Evolutionary conservation across 2,888 invertebrate genomes (phyloP).

Genomic region (Sphaerophoria taeniata): DNA sequence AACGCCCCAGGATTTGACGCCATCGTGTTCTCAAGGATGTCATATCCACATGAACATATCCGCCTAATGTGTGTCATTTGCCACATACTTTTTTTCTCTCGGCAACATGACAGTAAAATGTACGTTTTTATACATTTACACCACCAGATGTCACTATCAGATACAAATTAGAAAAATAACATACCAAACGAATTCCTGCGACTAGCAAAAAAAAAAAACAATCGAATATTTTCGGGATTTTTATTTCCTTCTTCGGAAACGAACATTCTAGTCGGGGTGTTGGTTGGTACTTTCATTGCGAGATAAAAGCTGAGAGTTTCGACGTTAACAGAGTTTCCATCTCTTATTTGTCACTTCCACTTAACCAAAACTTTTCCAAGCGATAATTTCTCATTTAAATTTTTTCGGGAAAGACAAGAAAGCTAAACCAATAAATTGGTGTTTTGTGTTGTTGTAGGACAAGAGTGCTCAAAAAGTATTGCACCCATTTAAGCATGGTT

Average conservation of each 20-base stretch:
- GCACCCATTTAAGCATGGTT: slow-evolving; percentile 43
- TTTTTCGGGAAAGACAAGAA: slow-evolving; percentile 51
- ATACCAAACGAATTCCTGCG: slow-evolving; percentile 12
- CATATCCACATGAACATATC: slow-evolving; percentile 10
- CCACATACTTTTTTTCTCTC: slow-evolving; percentile 3
- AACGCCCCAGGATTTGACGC: background rate
- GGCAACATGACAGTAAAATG: slow-evolving; percentile 14
- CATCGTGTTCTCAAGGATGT: slow-evolving; percentile 21
- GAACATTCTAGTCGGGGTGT: background rate
- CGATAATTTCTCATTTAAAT: slow-evolving; percentile 70
- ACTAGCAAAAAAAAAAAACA: background rate
- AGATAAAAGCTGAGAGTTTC: slow-evolving; percentile 6
- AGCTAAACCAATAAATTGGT: background rate
- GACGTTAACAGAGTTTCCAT: slow-evolving; percentile 18
- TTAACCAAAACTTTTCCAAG: slow-evolving; percentile 51
- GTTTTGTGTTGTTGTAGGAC: background rate
- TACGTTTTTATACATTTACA: slow-evolving; percentile 12
- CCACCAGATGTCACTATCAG: slow-evolving; percentile 55
- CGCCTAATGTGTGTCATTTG: slow-evolving; percentile 45
- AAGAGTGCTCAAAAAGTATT: slow-evolving; percentile 16
- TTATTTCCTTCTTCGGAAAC: background rate
- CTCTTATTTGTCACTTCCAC: slow-evolving; percentile 58
- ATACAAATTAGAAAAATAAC: slow-evolving; percentile 39
- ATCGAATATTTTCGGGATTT: slow-evolving; percentile 11
- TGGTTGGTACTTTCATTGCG: background rate